phyloP scores from a whole-genome alignment of 2,113 vertebrate species.

The Gila orcuttii region DNA sequence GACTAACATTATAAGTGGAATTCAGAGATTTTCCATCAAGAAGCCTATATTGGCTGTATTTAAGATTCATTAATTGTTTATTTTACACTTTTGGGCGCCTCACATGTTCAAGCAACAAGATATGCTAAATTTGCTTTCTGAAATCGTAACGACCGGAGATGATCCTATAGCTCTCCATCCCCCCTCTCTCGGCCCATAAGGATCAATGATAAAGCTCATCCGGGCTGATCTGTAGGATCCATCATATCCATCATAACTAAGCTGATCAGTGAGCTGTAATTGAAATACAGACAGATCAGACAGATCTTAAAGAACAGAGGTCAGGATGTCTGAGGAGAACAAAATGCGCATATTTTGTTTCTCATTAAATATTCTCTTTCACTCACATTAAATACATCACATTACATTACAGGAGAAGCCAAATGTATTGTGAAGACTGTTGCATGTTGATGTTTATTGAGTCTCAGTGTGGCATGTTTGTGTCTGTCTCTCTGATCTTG shows the following conservation, averaged over 20 bases:
- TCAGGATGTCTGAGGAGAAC: not conserved
- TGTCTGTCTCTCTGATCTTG: not conserved
- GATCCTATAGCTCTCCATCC: not conserved
- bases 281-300: slow-evolving; percentile 1
- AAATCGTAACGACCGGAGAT: not conserved
- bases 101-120: not conserved
- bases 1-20: not conserved
- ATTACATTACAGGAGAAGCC: no score
- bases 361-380: no score
- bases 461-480: not conserved
- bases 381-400: no score
- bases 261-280: not conserved
- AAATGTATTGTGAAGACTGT: no score
- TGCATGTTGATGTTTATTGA: not conserved
- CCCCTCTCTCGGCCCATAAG: not conserved
- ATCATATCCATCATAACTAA: slow-evolving; percentile 8
- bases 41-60: no score
- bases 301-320: not conserved
- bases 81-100: not conserved
- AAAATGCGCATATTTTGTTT: no score
- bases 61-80: no score
- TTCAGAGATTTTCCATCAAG: not conserved
- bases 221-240: not conserved
- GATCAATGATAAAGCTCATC: slow-evolving; percentile 1
- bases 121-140: not conserved